Evolutionary conservation across 2,113 vertebrate species (phyloP).

Genomic region (Anolis sagrei): DNA sequence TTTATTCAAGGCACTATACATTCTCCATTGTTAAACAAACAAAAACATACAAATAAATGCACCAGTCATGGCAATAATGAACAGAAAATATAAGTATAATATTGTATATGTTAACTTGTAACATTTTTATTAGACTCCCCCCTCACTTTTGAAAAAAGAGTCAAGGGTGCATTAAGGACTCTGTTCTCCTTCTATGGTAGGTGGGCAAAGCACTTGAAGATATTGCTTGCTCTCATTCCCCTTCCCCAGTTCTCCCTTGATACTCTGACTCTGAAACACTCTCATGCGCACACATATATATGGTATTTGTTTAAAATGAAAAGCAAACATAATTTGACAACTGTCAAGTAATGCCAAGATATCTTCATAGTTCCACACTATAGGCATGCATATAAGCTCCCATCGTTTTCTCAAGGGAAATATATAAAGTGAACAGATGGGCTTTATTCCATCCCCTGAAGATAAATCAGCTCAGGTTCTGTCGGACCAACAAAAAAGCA

Average conservation of each 20-base stretch:
- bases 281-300: not conserved
- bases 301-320: constrained; percentile 12
- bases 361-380: constrained; percentile 51
- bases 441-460: constrained; percentile 65
- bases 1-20: not conserved
- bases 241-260: not conserved
- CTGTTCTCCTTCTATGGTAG: not conserved
- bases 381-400: constrained; percentile 59
- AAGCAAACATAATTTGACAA: constrained; percentile 36
- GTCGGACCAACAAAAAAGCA: constrained; percentile 56
- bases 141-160: not conserved
- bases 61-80: not conserved
- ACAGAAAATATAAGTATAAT: not conserved
- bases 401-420: constrained; percentile 54
- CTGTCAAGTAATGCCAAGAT: constrained; percentile 51
- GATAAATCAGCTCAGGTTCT: constrained; percentile 71
- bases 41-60: not conserved
- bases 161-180: not conserved
- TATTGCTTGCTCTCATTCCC: not conserved
- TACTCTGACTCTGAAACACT: not conserved
- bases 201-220: not conserved
- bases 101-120: not conserved
- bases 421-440: constrained; percentile 69
- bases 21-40: not conserved
- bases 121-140: not conserved